phyloP scores from a whole-genome alignment of 1,140 invertebrate genomes.

The Tetragnatha versicolor region DNA sequence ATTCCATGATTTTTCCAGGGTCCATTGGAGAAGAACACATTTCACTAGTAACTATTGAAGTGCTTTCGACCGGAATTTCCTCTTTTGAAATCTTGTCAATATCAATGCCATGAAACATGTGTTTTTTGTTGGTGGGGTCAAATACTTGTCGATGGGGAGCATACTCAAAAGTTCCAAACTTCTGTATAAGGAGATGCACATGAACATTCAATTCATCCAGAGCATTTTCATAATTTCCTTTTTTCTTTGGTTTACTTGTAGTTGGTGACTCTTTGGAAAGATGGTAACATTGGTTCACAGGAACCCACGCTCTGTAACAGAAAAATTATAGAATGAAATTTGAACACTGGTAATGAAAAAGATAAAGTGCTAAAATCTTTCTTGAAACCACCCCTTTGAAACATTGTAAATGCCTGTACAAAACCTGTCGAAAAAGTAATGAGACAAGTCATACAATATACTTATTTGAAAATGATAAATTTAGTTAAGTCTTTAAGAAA shows the following conservation, averaged over 20 bases:
- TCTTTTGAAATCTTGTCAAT: slow-evolving; percentile 35
- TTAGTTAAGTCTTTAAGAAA: no score
- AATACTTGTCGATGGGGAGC: slow-evolving; percentile 76
- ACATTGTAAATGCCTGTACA: no score
- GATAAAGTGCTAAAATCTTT: no score
- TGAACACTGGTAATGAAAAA: background rate
- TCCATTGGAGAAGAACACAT: no score
- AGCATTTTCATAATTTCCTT: slow-evolving; percentile 71
- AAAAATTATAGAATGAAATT: background rate
- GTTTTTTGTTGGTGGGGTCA: slow-evolving; percentile 67
- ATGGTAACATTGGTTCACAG: slow-evolving; percentile 81
- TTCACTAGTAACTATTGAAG: no score
- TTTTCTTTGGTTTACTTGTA: slow-evolving; percentile 71
- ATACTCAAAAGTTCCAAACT: slow-evolving; percentile 81
- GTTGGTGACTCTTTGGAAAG: slow-evolving; percentile 75
- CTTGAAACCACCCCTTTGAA: no score
- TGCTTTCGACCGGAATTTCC: no score
- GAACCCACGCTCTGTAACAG: slow-evolving; percentile 77
- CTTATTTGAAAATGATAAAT: no score
- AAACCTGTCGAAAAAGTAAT: no score
- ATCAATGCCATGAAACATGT: slow-evolving; percentile 40
- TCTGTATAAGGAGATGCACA: slow-evolving; percentile 74
- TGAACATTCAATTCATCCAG: slow-evolving; percentile 78
- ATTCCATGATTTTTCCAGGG: no score
- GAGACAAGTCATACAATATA: no score